These are phyloP conservation scores for Oreocharis arfaki DNA, from an alignment of 2,113 vertebrate genomes.

Conservation along the genomic window DNA sequence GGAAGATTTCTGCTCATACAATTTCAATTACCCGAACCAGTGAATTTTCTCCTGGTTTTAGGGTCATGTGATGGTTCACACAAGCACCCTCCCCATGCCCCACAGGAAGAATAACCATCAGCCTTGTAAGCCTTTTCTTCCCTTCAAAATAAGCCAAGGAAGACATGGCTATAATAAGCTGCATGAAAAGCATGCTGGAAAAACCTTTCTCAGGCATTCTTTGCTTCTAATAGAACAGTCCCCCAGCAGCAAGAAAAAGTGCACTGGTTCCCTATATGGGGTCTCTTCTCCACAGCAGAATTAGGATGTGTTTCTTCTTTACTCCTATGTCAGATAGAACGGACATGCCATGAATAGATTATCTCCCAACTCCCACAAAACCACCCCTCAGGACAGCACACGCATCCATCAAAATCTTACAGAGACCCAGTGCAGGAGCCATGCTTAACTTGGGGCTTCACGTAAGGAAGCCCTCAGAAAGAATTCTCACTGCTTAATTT, in stretches of 20 bases:
- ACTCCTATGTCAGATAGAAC: neutral
- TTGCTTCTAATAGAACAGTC: neutral
- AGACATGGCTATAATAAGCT: neutral
- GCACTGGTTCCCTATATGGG: fast-evolving
- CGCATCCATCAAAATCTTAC: neutral
- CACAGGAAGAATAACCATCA: neutral
- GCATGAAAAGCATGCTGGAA: neutral
- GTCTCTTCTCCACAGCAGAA: neutral
- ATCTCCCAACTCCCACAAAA: neutral
- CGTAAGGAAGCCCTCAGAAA: neutral
- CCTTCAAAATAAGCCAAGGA: neutral
- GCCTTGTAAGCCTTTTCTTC: neutral
- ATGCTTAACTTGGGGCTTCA: fast-evolving
- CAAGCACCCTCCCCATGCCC: neutral
- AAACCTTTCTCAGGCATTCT: neutral
- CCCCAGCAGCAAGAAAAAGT: neutral
- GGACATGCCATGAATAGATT: neutral
- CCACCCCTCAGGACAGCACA: neutral
- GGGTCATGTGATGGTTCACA: neutral
- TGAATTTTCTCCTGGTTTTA: neutral
- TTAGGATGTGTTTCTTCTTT: neutral
- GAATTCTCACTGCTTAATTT: neutral
- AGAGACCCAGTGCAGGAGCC: neutral
- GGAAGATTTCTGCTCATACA: neutral
- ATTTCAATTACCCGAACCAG: neutral